A percentile compares a stretch with the other conserved stretches of the same genome.
These are phyloP conservation scores for Dreissena polymorpha DNA, from an alignment of 1,140 invertebrate species.

Conservation along the genomic window DNA sequence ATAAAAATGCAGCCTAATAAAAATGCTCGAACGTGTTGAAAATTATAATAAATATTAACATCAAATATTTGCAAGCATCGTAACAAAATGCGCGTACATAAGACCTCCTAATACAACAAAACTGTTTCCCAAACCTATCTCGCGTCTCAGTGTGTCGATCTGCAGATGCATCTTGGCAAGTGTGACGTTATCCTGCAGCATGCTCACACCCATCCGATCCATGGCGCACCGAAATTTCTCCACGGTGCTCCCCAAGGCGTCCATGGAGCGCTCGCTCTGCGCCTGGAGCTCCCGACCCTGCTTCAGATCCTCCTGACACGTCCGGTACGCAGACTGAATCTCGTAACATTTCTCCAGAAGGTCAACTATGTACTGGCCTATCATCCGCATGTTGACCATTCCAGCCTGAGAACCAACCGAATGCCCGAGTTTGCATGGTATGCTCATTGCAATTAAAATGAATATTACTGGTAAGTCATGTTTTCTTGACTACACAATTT, in stretches of 20 bases:
- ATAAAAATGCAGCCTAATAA: no score
- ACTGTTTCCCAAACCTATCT: conserved; percentile 10
- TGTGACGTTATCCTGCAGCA: conserved; percentile 14
- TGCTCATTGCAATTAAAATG: background rate
- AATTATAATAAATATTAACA: no score
- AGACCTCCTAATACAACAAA: no score
- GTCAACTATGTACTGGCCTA: conserved; percentile 16
- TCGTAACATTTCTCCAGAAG: conserved; percentile 31
- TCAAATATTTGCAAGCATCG: no score
- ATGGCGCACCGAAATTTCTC: conserved; percentile 4
- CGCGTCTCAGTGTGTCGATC: background rate
- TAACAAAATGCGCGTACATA: no score
- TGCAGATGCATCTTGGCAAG: background rate
- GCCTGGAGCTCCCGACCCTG: background rate
- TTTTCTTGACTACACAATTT: background rate
- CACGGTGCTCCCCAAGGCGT: conserved; percentile 11
- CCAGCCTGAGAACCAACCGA: conserved; percentile 24
- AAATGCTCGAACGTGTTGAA: no score
- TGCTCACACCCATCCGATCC: background rate
- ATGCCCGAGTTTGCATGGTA: background rate
- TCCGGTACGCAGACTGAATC: conserved; percentile 10
- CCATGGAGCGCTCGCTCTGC: conserved; percentile 1
- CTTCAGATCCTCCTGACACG: conserved; percentile 1
- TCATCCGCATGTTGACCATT: background rate
- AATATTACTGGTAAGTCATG: background rate